Evolutionary conservation across 2,113 vertebrate species (phyloP), one percentile per base, ranked within the genome.

Genomic region (Coregonus clupeaformis): DNA sequence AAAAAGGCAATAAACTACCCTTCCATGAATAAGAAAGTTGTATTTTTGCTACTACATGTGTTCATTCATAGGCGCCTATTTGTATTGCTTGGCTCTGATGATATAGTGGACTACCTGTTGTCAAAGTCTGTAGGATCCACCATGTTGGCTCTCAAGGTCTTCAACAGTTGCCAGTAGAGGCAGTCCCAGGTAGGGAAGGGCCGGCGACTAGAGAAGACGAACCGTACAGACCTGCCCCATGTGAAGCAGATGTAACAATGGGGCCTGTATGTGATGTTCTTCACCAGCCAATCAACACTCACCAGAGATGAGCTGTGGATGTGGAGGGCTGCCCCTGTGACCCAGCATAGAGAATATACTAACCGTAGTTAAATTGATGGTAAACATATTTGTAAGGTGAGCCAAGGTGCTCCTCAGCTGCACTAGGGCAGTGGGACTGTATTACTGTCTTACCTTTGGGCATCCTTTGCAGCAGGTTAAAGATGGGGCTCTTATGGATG

Each of bases 191-290:
- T 74, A 0, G 64, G 88, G 1, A 90, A 89, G 12, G 95, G 95
- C 6, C 67, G 68, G 1, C 76, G 84, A 6, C 64, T 25, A 1
- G 95, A 96, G 86, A 97, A 98, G 45, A 24, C 74, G 83, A 99
- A 99, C 2, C 86, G 89, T 13, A 95, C 77, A 0, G 85, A 91
- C 55, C 89, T 89, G 0, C 11, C 59, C 69, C 1, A 80, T 0
- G 93, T 94, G 91, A 95, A 93, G 85, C 96, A 99, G 80, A 96
- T 78, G 81, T 97, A 94, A 84, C 95, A 97, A 87, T 95, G 0
- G 0, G 94, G 95, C 49, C 95, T 90, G 85, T 98, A 97, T 12
- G 95, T 96, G 55, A 90, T 94, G 25, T 97, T 96, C 75, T 84
- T 92, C 77, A 98, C 94, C 86, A 98, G 91, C 97, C 97, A 97